Evolutionary conservation across 2,113 vertebrate species (phyloP), one percentile per base, ranked within the genome.

Genomic region (Cheilinus undulatus): DNA sequence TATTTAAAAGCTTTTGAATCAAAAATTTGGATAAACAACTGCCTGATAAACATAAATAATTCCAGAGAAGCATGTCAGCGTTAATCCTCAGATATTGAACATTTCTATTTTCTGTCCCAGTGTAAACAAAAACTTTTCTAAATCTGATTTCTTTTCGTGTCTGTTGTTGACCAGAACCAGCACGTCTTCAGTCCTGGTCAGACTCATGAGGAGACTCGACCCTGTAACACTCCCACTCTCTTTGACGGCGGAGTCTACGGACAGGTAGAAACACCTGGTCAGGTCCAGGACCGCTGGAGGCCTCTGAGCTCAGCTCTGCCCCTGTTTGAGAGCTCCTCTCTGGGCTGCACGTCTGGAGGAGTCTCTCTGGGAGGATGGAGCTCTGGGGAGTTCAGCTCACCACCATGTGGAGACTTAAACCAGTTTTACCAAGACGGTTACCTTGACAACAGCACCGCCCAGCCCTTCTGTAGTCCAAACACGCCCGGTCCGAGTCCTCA

Each of bases 221-320:
- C 27, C 19, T 77, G 61, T 20, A 51, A 59, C 11, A 12, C 24
- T 50, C 68, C 63, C 27, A 28, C 59, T 3, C 19, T 45, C 22
- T 13, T 48, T 22, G 8, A 14, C 20, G 11, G 30, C 3, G 56
- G 20, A 0, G 5, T 45, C 23, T 78, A 34, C 20, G 57, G 32
- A 4, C 70, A 73, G 5, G 48, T 7, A 3, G 43, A 64, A 36
- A 1, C 19, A 0, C 30, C 53, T 19, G 51, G 54, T 42, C 22
- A 10, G 0, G 62, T 2, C 30, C 54, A 64, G 56, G 65, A 69
- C 32, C 6, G 43, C 32, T 80, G 76, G 78, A 58, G 63, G n/a
- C 7, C 59, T 14, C 50, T 56, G 73, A 90, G 89, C 79, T 92
- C 92, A 53, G 90, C 91, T 73, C 93, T 93, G 64, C 54, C 89